phyloP scores from a whole-genome alignment of 2,113 vertebrate genomes.

The Amphiprion percula region DNA sequence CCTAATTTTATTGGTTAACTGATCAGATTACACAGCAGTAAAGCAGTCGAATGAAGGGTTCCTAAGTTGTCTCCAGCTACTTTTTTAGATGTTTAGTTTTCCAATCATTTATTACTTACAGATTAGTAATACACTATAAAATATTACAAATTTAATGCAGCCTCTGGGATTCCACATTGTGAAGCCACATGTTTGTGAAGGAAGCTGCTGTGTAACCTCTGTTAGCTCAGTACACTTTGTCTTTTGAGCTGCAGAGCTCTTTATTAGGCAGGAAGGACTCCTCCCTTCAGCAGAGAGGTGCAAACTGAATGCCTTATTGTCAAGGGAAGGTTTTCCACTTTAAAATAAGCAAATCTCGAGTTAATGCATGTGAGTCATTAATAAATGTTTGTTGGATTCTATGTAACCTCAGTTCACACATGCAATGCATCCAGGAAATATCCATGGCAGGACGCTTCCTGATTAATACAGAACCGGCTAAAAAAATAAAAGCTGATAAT shows the following conservation, averaged over 20 bases:
- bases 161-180: not conserved
- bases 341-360: not conserved
- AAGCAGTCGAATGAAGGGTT: too few species aligned
- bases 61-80: too few species aligned
- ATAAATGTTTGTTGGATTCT: not conserved
- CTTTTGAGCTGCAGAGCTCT: slow-evolving; percentile 12
- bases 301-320: slow-evolving; percentile 42
- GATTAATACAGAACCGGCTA: too few species aligned
- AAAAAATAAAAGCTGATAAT: too few species aligned
- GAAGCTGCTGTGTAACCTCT: slow-evolving; percentile 9
- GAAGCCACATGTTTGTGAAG: not conserved
- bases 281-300: slow-evolving; percentile 30
- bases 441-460: too few species aligned
- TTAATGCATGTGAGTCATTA: not conserved
- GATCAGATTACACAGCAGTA: too few species aligned
- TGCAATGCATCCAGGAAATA: too few species aligned
- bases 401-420: too few species aligned
- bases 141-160: not conserved
- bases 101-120: too few species aligned
- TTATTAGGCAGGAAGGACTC: slow-evolving; percentile 41
- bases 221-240: not conserved
- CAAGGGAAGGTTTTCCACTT: slow-evolving; percentile 7
- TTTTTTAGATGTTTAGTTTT: too few species aligned
- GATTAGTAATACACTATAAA: too few species aligned
- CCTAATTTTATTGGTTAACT: too few species aligned